Evolutionary conservation across 2,797 vertebrate species (phyloP), one percentile per base, ranked within the genome.

Genomic region (Chrysolophus pictus): DNA sequence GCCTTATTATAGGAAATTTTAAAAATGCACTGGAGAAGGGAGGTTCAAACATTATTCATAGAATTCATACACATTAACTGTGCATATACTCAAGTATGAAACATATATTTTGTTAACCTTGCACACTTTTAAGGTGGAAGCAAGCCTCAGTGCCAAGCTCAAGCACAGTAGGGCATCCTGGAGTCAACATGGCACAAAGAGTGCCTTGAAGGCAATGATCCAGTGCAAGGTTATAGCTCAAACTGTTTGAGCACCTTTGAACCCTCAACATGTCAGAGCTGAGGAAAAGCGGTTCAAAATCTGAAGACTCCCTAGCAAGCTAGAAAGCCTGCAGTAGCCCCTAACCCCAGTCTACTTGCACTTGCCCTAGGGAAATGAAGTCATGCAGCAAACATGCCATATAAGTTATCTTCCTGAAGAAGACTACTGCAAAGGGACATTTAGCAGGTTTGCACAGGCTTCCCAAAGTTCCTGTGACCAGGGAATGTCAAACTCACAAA

Each of bases 181-280:
- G 21, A 77, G 16, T 53, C 35, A 79, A 35, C 29, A 65, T 0
- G 0, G 37, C 21, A 64, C 2, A 41, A 2, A 18, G 0, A 70
- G 29, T 16, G 51, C 67, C 44, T 35, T 79, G 29, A 88, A 75
- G 46, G 72, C 26, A 44, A 22, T 58, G 22, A 29, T 47, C 15
- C 42, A 53, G 10, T 16, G n/a, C n/a, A 6, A 83, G 23, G 8
- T n/a, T 84, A 49, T 31, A 55, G 35, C 29, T 58, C 29, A 17
- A 33, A 84, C 17, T 51, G 80, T 42, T 37, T 37, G 37, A 37
- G 37, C 37, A 37, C 37, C 37, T 37, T 37, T 37, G 37, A 37
- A 37, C 37, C 37, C 11, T 11, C 10, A 37, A 11, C 24, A 28
- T 8, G 4, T 51, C 14, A 24, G 33, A 87, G 26, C 24, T 37